phyloP scores from a whole-genome alignment of 2,888 invertebrate species.

The Drosophila maculinotata region DNA sequence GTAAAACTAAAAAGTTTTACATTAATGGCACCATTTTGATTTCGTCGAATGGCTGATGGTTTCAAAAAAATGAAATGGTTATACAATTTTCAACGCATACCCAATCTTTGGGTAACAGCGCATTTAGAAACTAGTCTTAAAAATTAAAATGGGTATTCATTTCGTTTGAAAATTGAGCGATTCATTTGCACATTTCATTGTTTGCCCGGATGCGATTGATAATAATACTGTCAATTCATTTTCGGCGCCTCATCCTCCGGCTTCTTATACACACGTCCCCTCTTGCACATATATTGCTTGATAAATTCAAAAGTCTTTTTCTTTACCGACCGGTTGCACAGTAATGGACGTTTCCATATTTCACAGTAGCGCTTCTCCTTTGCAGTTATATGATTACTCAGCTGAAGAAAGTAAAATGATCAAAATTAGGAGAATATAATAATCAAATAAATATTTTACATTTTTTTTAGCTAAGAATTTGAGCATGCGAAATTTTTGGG shows the following conservation, averaged over 20 bases:
- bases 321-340: slow-evolving; percentile 87
- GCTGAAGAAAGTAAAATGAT: slow-evolving; percentile 17
- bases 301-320: slow-evolving; percentile 98
- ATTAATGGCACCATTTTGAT: background rate
- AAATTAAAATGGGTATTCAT: no score
- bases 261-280: slow-evolving; percentile 88
- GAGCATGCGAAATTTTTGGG: no score
- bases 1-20: background rate
- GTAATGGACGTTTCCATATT: slow-evolving; percentile 41
- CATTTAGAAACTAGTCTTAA: no score
- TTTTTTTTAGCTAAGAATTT: background rate
- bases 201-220: background rate
- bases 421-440: background rate
- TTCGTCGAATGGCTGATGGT: slow-evolving; percentile 3
- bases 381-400: slow-evolving; percentile 63
- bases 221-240: slow-evolving; percentile 1
- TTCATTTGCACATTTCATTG: background rate
- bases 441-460: background rate
- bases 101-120: slow-evolving; percentile 9
- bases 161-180: background rate
- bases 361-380: slow-evolving; percentile 69
- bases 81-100: no score
- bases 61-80: no score
- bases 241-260: slow-evolving; percentile 41
- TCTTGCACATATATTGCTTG: slow-evolving; percentile 97